Conservation (phyloP, 1,140 invertebrate species). For the Cyphomyrmex costatus region DNA sequence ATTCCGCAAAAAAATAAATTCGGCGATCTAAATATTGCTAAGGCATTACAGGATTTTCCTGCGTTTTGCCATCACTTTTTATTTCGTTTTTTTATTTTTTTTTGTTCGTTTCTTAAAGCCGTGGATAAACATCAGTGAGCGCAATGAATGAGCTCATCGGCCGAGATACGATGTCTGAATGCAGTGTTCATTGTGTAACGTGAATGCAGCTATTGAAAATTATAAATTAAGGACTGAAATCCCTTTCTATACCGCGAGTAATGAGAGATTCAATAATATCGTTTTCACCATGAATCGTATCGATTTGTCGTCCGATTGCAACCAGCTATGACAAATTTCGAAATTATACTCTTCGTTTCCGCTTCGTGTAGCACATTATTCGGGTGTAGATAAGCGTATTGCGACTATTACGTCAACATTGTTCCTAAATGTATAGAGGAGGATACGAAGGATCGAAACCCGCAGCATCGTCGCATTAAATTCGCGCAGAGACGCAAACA, state of each 20-base stretch:
- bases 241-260: conserved; percentile 16
- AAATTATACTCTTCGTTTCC: conserved; percentile 2
- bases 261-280: conserved; percentile 19
- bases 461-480: conserved; percentile 18
- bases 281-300: conserved; percentile 19
- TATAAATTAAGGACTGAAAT: conserved; percentile 17
- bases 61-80: not conserved
- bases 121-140: conserved; percentile 26
- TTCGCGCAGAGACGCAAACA: conserved; percentile 13
- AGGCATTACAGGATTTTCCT: conserved; percentile 1
- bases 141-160: conserved; percentile 15
- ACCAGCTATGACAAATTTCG: not conserved
- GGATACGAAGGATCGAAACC: conserved; percentile 33
- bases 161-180: conserved; percentile 16
- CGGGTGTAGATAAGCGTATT: conserved; percentile 4
- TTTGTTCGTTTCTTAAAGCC: conserved; percentile 13
- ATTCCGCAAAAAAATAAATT: not conserved
- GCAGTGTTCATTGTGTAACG: conserved; percentile 15
- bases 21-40: not conserved
- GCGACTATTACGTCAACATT: conserved; percentile 12
- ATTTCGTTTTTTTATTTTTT: not conserved
- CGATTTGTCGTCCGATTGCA: conserved; percentile 15
- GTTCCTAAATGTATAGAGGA: not conserved
- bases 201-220: conserved; percentile 50
- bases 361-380: not conserved